Percentiles rank a stretch among this genome's conserved stretches.
phyloP scores from a whole-genome alignment of 1,140 invertebrate species.

The Diploscapter pachys region DNA sequence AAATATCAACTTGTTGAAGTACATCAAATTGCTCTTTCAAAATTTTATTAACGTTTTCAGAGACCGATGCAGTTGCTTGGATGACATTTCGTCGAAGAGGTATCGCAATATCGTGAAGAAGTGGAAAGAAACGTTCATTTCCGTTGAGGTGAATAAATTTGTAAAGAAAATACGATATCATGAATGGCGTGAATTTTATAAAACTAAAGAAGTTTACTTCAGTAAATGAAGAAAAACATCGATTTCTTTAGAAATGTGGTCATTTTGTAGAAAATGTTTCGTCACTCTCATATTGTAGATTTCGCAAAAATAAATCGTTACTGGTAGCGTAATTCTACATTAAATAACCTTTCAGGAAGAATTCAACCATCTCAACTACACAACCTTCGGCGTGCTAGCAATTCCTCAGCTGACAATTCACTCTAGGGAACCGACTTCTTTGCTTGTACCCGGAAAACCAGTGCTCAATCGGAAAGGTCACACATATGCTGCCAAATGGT shows the following conservation, averaged over 20 bases:
- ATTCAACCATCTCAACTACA: slow-evolving; percentile 43
- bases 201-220: no score
- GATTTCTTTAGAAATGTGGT: neutral
- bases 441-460: slow-evolving; percentile 44
- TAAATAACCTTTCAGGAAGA: slow-evolving; percentile 39
- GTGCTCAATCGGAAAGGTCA: slow-evolving; percentile 49
- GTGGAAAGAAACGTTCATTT: no score
- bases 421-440: slow-evolving; percentile 47
- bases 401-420: slow-evolving; percentile 45
- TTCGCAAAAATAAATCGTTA: neutral
- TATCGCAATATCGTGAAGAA: no score
- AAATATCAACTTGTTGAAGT: slow-evolving; percentile 54
- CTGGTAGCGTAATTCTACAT: neutral
- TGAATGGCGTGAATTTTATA: no score
- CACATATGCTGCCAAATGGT: slow-evolving; percentile 53
- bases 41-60: neutral
- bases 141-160: no score
- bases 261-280: neutral
- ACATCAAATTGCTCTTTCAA: neutral
- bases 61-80: neutral
- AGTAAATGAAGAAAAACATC: neutral
- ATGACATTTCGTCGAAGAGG: neutral
- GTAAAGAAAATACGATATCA: no score
- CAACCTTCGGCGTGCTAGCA: slow-evolving; percentile 44
- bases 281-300: neutral